Percentiles rank a stretch among this genome's conserved stretches.
phyloP scores from a whole-genome alignment of 2,888 invertebrate species.

The Cephus nigrinus region DNA sequence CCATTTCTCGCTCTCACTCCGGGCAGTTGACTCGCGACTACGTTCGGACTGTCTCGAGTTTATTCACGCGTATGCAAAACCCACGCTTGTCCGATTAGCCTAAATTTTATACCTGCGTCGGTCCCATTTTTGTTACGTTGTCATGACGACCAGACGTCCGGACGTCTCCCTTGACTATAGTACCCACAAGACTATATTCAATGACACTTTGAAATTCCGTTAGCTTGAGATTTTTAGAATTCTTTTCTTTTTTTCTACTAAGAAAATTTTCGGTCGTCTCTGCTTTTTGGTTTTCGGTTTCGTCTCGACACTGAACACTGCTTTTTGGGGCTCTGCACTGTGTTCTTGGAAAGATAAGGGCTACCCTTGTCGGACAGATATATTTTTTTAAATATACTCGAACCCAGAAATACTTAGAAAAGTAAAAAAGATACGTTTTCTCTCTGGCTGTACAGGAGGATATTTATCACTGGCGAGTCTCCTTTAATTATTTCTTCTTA shows the following conservation, averaged over 20 bases:
- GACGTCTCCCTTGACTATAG: not conserved
- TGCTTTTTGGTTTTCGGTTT: not conserved
- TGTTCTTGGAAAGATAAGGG: not conserved
- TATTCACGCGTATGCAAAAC: not conserved
- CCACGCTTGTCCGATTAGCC: not conserved
- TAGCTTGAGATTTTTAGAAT: not conserved
- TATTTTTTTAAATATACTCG: not conserved
- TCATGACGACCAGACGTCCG: not conserved
- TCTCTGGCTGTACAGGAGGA: not conserved
- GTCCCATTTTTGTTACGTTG: not conserved
- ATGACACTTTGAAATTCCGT: not conserved
- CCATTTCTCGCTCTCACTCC: not conserved
- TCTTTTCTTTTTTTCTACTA: not conserved
- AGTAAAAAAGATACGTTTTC: not conserved
- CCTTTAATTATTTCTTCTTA: not conserved
- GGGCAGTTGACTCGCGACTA: not conserved
- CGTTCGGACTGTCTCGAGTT: not conserved
- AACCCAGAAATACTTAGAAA: not conserved
- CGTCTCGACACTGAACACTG: not conserved
- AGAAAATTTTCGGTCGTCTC: not conserved
- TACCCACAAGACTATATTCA: not conserved
- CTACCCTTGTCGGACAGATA: not conserved
- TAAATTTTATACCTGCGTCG: not conserved
- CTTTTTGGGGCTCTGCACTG: not conserved
- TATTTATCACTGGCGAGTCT: not conserved